Evolutionary conservation across 2,888 invertebrate species (phyloP), one percentile per base, ranked within the genome.

Genomic region (Oxytorus armatus): DNA sequence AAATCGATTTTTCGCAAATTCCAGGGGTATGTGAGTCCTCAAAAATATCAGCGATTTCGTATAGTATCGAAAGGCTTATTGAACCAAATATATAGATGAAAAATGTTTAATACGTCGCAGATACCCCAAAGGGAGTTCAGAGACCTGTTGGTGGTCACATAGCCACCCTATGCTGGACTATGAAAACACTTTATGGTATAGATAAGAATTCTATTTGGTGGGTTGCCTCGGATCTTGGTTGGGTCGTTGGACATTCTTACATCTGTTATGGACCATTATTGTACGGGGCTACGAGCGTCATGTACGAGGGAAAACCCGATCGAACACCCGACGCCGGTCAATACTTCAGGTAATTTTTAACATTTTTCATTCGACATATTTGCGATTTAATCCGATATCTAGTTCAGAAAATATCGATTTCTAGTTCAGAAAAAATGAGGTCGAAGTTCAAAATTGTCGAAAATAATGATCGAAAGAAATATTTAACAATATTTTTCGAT

Each of bases 161-260:
- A 44, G 98, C 96, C 0, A 95, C 95, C 0, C 92, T 98, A 3
- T 95, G 96, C 88, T 98, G 98, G 96, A 95, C 96, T 0, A 96
- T 98, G 95, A 94, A 94, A 82, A 93, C 94, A 0, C 94, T 98
- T 51, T 98, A 98, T 88, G 97, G 96, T 0, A 93, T 97, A 88
- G 93, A 94, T 47, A 94, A 94, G 5, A 95, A 95, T 10, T 97
- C 98, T 18, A 94, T 96, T 33, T 98, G 98, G 95, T 98, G 98
- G 97, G 96, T 96, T 11, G 97, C 97, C 0, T 98, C 98, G 47
- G 96, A 96, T 88, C 93, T 96, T 68, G 97, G 97, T 10, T 97
- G 97, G 97, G 98, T 98, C 0, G 98, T 98, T 0, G 98, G 98
- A 0, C 98, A 98, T 89, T 98, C 98, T 0, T 98, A 98, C 91